Percentiles rank a stretch among this genome's conserved stretches.
Evolutionary conservation across 2,797 vertebrate genomes (phyloP).

Genomic region (Chaenodraco wilsoni): DNA sequence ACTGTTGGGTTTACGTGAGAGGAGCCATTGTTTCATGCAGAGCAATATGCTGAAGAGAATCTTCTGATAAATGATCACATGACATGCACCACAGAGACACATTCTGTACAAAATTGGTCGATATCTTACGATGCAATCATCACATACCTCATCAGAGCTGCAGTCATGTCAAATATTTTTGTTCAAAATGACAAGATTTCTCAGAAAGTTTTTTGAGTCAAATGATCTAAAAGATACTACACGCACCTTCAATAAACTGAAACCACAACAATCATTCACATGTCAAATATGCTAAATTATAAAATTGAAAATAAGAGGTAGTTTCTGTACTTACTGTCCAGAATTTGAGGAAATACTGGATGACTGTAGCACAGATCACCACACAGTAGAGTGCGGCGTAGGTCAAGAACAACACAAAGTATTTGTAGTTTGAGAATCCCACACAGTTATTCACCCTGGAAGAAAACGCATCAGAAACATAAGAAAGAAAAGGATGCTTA

Average conservation of each 20-base stretch:
- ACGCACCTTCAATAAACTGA: background rate
- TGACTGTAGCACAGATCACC: constrained; percentile 92
- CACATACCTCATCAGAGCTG: constrained; percentile 4
- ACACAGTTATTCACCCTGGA: constrained; percentile 99
- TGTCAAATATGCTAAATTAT: background rate
- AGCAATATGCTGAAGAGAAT: constrained; percentile 29
- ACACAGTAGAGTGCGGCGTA: constrained; percentile 94
- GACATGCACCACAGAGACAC: constrained; percentile 29
- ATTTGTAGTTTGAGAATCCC: constrained; percentile 99
- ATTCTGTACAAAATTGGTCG: background rate
- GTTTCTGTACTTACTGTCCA: constrained; percentile 91
- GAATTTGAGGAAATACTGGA: constrained; percentile 98
- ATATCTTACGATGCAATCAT: constrained; percentile 12
- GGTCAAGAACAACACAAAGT: constrained; percentile 94
- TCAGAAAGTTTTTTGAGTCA: background rate
- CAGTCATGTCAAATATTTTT: background rate
- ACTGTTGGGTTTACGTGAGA: constrained; percentile 33
- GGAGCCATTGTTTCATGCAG: constrained; percentile 35
- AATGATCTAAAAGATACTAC: background rate
- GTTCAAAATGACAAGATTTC: background rate
- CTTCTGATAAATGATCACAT: constrained; percentile 32
- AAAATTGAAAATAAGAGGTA: background rate
- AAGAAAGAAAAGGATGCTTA: background rate
- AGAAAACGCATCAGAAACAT: constrained; percentile 24
- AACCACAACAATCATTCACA: background rate